Percentiles rank a stretch among this genome's conserved stretches.
phyloP scores from a whole-genome alignment of 1,140 invertebrate genomes.

The Lasioglossum albipes region DNA sequence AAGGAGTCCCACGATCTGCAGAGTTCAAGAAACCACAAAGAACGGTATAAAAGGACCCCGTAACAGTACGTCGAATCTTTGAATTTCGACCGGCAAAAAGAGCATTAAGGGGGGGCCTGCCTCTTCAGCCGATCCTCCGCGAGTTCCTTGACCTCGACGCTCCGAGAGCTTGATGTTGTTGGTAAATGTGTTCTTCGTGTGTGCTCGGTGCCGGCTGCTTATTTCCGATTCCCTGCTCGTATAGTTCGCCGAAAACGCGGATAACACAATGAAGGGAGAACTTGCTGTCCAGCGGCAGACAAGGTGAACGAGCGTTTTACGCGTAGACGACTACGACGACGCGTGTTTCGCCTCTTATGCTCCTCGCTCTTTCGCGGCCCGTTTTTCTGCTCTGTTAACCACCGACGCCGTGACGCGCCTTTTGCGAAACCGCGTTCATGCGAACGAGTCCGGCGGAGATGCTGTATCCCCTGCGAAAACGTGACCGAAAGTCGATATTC shows the following conservation, averaged over 20 bases:
- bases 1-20: background rate
- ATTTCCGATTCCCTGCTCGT: slow-evolving; percentile 18
- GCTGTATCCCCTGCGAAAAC: no score
- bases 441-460: background rate
- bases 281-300: slow-evolving; percentile 1
- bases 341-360: background rate
- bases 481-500: no score
- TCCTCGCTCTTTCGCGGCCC: background rate
- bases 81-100: background rate
- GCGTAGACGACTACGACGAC: slow-evolving; percentile 21
- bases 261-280: background rate
- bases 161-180: no score
- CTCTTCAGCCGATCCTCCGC: background rate
- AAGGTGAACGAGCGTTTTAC: slow-evolving; percentile 42
- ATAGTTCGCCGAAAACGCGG: slow-evolving; percentile 29
- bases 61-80: slow-evolving; percentile 12
- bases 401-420: background rate
- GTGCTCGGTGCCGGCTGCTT: background rate
- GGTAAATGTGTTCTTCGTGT: no score
- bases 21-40: background rate
- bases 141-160: slow-evolving; percentile 45
- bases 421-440: slow-evolving; percentile 22
- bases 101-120: background rate
- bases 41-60: background rate
- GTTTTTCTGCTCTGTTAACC: slow-evolving; percentile 52